Conservation (phyloP, 2,797 vertebrate genomes). For the Mus minutoides region DNA sequence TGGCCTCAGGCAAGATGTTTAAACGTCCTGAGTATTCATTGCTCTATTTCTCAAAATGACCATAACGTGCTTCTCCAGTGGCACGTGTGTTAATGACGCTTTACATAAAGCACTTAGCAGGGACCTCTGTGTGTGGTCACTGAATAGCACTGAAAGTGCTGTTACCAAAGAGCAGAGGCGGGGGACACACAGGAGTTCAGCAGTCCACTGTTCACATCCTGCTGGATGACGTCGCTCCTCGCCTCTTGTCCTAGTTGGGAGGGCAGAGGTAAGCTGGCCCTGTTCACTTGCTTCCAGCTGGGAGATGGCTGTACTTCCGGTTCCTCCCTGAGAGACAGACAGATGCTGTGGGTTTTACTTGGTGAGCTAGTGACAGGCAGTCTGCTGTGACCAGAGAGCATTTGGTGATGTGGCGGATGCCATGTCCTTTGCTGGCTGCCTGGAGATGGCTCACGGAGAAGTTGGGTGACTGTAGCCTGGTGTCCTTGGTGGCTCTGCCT, state of each 20-base stretch:
- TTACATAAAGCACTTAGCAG: neutral
- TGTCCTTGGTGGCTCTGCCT: slow-evolving; percentile 46
- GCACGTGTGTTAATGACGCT: neutral
- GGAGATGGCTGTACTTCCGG: neutral
- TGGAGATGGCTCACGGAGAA: slow-evolving; percentile 2
- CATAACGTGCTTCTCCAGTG: neutral
- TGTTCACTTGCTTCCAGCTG: neutral
- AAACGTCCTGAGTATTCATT: neutral
- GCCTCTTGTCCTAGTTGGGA: neutral
- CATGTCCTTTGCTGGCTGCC: neutral
- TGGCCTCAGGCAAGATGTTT: neutral
- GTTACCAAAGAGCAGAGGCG: neutral
- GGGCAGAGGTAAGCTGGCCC: neutral
- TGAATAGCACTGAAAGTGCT: neutral
- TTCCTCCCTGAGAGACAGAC: neutral
- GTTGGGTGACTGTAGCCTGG: neutral
- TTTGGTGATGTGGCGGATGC: neutral
- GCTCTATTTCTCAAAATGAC: neutral
- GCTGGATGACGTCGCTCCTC: neutral
- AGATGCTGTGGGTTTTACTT: neutral
- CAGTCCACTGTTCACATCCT: neutral
- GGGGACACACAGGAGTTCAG: accelerated
- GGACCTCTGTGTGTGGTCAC: neutral
- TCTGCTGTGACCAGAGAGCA: slow-evolving; percentile 1
- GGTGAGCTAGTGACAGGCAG: neutral